A percentile compares a stretch with the other conserved stretches of the same genome.
Evolutionary conservation across 2,113 vertebrate genomes (phyloP).

Genomic region (Leucopternis melanops): DNA sequence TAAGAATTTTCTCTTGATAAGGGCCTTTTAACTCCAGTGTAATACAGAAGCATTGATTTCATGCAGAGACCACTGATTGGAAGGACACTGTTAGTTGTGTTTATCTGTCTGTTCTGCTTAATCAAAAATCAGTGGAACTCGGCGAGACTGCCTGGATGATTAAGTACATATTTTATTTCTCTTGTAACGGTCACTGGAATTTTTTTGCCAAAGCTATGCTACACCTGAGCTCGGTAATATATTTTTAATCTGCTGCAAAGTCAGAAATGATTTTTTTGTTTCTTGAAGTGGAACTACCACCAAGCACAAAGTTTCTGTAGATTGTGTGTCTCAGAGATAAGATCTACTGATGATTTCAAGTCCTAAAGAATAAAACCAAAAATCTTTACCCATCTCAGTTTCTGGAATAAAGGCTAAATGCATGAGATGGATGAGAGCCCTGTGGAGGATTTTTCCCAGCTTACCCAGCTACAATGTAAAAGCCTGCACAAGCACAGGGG

Average conservation of each 20-base stretch:
- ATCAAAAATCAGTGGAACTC: slow-evolving; percentile 22
- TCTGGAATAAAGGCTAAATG: neutral
- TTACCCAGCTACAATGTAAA: neutral
- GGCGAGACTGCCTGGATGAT: neutral
- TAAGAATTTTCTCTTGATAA: slow-evolving; percentile 22
- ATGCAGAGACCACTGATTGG: neutral
- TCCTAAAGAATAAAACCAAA: neutral
- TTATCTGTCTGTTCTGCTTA: slow-evolving; percentile 17
- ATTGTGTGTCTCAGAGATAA: neutral
- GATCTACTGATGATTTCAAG: neutral
- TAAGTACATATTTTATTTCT: neutral
- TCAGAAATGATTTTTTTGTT: neutral
- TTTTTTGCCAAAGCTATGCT: neutral
- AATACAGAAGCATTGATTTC: slow-evolving; percentile 14
- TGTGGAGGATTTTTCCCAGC: neutral
- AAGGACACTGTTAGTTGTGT: slow-evolving; percentile 10
- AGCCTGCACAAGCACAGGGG: neutral
- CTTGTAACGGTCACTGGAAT: neutral
- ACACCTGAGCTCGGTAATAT: neutral
- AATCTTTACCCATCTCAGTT: neutral
- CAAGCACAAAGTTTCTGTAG: neutral
- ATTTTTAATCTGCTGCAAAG: neutral
- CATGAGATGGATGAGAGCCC: neutral
- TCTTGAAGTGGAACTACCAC: neutral
- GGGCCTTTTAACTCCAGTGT: neutral